Conservation (phyloP, 2,797 vertebrate species). For the Siniperca scherzeri region DNA sequence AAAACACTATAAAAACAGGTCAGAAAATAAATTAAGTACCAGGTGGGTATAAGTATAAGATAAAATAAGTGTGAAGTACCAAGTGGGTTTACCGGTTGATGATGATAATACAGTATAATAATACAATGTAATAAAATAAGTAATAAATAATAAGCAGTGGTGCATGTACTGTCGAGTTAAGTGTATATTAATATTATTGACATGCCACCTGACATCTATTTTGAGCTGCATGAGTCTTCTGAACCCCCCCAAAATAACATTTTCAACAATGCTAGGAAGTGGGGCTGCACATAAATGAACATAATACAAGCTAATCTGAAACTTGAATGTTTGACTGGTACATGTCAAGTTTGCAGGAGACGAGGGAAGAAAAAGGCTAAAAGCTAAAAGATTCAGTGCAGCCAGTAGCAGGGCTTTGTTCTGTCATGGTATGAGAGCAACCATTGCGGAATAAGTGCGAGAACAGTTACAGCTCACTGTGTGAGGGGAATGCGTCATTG, state of each 20-base stretch:
- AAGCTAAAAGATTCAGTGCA: neutral
- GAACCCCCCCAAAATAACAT: neutral
- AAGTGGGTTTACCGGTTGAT: no score
- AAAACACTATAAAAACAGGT: no score
- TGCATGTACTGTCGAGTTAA: no score
- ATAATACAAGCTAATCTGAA: no score
- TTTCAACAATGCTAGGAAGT: neutral
- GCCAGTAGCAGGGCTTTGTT: slow-evolving; percentile 18
- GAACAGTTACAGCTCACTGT: slow-evolving; percentile 37
- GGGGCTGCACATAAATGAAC: neutral
- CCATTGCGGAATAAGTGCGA: slow-evolving; percentile 20
- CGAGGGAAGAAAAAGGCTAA: neutral
- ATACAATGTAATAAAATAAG: no score
- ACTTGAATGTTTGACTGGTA: slow-evolving; percentile 9
- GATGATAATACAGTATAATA: no score
- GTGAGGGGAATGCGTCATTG: slow-evolving; percentile 59
- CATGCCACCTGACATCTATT: slow-evolving; percentile 2
- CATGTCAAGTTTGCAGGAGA: slow-evolving; percentile 5
- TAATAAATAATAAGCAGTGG: no score
- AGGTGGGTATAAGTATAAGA: no score
- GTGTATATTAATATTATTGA: neutral
- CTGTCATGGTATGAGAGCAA: slow-evolving; percentile 22
- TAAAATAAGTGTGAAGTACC: no score
- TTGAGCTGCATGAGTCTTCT: neutral
- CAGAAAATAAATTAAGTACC: no score